Conservation (phyloP, 92 coral and sea anemone genomes). For the Epizoanthus illoricatus region DNA sequence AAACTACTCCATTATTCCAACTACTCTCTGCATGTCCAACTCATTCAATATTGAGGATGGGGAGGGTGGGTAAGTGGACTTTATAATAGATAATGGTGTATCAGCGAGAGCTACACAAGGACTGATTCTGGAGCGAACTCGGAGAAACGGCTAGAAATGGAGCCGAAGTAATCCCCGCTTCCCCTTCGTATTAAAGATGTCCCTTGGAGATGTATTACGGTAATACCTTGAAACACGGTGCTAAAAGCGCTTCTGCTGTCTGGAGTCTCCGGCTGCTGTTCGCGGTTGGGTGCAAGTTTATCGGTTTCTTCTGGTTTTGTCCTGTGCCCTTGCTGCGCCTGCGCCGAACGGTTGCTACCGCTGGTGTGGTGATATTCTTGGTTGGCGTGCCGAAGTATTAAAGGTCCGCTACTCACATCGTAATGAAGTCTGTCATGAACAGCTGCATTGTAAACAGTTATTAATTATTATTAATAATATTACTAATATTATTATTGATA, state of each 20-base stretch:
- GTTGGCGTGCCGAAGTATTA: conserved; percentile 2
- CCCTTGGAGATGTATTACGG: not conserved
- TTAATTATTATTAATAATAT: not conserved
- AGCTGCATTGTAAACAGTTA: not conserved
- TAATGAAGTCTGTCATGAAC: conserved; percentile 37
- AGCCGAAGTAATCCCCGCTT: not conserved
- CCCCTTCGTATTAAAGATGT: not conserved
- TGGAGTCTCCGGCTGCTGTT: conserved; percentile 15
- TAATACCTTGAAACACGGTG: conserved; percentile 75
- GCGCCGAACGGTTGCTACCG: conserved; percentile 26
- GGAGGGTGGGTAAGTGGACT: too few species aligned
- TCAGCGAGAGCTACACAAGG: too few species aligned
- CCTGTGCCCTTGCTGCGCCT: conserved; percentile 32
- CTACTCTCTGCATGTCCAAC: too few species aligned
- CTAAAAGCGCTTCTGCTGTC: conserved; percentile 79
- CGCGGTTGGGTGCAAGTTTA: not conserved
- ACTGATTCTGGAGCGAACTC: too few species aligned
- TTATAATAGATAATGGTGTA: too few species aligned
- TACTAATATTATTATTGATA: not conserved
- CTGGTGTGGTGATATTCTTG: not conserved
- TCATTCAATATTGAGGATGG: too few species aligned
- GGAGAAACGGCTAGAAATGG: too few species aligned
- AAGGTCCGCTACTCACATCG: conserved; percentile 11
- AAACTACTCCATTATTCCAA: not conserved
- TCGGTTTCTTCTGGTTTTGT: conserved; percentile 14